Conservation (phyloP, 2,113 vertebrate species). For the Pelobates fuscus region DNA sequence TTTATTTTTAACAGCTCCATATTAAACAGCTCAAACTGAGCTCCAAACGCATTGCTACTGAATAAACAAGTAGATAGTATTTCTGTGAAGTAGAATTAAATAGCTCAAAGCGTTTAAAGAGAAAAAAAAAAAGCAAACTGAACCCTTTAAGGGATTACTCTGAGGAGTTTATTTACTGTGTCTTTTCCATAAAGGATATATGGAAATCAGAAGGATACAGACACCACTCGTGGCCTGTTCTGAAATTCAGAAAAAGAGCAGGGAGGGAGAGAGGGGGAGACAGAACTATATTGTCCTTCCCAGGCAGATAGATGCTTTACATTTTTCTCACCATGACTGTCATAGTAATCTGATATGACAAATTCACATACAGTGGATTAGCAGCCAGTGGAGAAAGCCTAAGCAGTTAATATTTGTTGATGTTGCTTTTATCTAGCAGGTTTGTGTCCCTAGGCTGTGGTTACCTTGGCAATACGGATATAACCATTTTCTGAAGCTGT, state of each 20-base stretch:
- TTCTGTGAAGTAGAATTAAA: constrained; percentile 95
- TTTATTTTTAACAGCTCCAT: constrained; percentile 62
- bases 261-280: constrained; percentile 71
- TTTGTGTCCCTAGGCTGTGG: constrained; percentile 94
- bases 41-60: constrained; percentile 74
- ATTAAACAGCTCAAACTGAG: constrained; percentile 74
- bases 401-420: constrained; percentile 99
- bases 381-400: constrained; percentile 93
- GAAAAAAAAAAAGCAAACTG: constrained; percentile 73
- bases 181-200: constrained; percentile 91
- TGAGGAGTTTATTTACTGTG: constrained; percentile 94
- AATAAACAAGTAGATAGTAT: constrained; percentile 88
- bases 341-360: constrained; percentile 99
- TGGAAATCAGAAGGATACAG: constrained; percentile 96
- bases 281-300: constrained; percentile 94
- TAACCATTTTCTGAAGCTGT: constrained; percentile 91
- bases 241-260: constrained; percentile 89
- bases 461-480: constrained; percentile 94
- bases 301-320: constrained; percentile 89
- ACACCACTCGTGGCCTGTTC: constrained; percentile 91
- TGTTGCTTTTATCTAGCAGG: constrained; percentile 98
- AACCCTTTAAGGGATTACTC: constrained; percentile 94
- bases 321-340: constrained; percentile 97
- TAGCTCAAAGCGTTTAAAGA: constrained; percentile 85
- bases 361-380: constrained; percentile 99